Evolutionary conservation across 2,797 vertebrate species (phyloP).

Genomic region (Scyliorhinus canicula): DNA sequence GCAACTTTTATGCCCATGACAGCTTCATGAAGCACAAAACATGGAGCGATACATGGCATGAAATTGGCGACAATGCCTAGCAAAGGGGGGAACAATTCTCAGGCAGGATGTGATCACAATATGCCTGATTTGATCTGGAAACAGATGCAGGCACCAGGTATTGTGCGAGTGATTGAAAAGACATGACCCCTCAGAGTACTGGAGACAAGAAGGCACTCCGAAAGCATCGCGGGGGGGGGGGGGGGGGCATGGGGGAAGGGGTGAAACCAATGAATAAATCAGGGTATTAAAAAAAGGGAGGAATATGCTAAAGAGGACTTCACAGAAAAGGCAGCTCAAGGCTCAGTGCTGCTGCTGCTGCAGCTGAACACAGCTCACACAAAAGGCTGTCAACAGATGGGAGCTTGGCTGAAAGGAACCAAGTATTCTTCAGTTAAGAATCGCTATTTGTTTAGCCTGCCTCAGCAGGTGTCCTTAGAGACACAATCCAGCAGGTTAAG

Average conservation of each 20-base stretch:
- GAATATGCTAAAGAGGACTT: constrained; percentile 82
- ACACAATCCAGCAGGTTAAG: constrained; percentile 58
- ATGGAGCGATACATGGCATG: constrained; percentile 76
- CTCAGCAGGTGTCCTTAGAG: constrained; percentile 76
- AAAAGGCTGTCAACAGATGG: constrained; percentile 95
- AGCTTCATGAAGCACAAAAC: constrained; percentile 88
- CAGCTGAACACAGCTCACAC: constrained; percentile 81
- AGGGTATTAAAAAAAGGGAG: constrained; percentile 63
- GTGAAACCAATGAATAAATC: constrained; percentile 99
- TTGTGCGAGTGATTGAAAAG: constrained; percentile 70
- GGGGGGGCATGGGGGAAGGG: constrained; percentile 62
- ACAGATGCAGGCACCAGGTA: constrained; percentile 73
- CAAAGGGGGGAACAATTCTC: constrained; percentile 70
- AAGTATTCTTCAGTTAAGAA: constrained; percentile 69
- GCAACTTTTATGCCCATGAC: constrained; percentile 76
- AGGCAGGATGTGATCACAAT: constrained; percentile 79
- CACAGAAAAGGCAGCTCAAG: constrained; percentile 64
- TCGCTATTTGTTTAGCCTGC: constrained; percentile 73
- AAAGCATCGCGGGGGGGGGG: constrained; percentile 65
- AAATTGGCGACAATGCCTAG: constrained; percentile 84
- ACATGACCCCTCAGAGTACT: constrained; percentile 71
- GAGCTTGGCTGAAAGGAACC: constrained; percentile 71
- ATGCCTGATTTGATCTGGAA: constrained; percentile 74
- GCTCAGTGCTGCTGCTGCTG: constrained; percentile 55
- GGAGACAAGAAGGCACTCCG: constrained; percentile 67